phyloP scores from a whole-genome alignment of 2,888 invertebrate species.

The Abrostola tripartita region DNA sequence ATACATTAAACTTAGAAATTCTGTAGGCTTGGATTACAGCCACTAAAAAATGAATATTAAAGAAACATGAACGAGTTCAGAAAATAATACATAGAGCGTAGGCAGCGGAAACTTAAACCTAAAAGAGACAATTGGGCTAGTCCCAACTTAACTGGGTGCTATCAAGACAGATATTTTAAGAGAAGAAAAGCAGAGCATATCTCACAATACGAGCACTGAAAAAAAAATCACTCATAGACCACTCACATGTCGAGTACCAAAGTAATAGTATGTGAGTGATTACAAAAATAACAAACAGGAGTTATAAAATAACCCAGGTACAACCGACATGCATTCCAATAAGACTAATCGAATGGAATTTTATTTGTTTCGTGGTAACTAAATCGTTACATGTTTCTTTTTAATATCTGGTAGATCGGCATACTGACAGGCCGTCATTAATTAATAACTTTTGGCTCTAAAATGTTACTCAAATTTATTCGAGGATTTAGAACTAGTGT shows the following conservation, averaged over 20 bases:
- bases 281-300: neutral
- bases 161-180: constrained; percentile 22
- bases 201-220: constrained; percentile 15
- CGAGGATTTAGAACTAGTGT: too few relatives aligned
- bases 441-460: too few relatives aligned
- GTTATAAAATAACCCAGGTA: constrained; percentile 10
- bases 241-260: constrained; percentile 7
- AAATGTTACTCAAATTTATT: too few relatives aligned
- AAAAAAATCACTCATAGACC: constrained; percentile 16
- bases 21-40: neutral
- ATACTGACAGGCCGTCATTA: too few relatives aligned
- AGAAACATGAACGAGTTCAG: constrained; percentile 17
- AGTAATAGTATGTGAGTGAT: neutral
- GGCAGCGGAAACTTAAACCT: constrained; percentile 19
- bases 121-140: constrained; percentile 19
- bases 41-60: constrained; percentile 19
- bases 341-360: neutral
- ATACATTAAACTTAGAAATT: too few relatives aligned
- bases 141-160: constrained; percentile 22
- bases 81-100: constrained; percentile 27
- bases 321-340: constrained; percentile 8
- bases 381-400: too few relatives aligned
- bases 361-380: too few relatives aligned
- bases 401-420: too few relatives aligned
- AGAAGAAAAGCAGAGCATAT: constrained; percentile 31